A percentile compares a stretch with the other conserved stretches of the same genome.
phyloP scores from a whole-genome alignment of 2,113 vertebrate genomes.

The Scomber colias region DNA sequence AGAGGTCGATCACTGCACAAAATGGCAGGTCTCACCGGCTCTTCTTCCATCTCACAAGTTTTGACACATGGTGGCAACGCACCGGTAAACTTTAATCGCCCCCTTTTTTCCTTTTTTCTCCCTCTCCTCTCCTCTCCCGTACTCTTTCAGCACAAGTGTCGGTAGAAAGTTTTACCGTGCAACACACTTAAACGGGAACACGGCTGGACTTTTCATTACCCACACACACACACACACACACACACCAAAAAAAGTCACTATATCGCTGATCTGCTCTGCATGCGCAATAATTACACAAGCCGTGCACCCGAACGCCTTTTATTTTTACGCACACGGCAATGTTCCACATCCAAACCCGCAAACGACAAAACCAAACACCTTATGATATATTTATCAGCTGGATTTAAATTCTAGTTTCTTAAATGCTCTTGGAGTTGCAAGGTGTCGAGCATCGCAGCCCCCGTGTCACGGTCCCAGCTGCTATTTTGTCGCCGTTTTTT shows the following conservation, averaged over 20 bases:
- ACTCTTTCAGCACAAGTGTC: conserved; percentile 59
- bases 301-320: conserved; percentile 25
- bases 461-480: conserved; percentile 49
- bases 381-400: neutral
- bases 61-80: conserved; percentile 83
- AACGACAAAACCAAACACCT: neutral
- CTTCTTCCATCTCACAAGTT: conserved; percentile 90
- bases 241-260: conserved; percentile 21
- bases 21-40: conserved; percentile 94
- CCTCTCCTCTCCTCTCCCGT: neutral
- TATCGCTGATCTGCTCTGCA: conserved; percentile 7
- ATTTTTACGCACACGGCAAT: conserved; percentile 45
- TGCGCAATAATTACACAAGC: conserved; percentile 20
- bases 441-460: conserved; percentile 43
- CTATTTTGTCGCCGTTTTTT: conserved; percentile 83
- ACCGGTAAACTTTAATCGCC: conserved; percentile 83
- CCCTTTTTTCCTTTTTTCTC: conserved; percentile 18
- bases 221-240: too few species aligned
- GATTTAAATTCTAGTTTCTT: neutral
- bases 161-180: conserved; percentile 72
- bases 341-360: conserved; percentile 13
- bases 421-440: conserved; percentile 18
- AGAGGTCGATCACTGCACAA: conserved; percentile 92
- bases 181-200: conserved; percentile 49
- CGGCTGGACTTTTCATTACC: conserved; percentile 46